Evolutionary conservation across 2,888 invertebrate species (phyloP).

Genomic region (Oscheius sp.): DNA sequence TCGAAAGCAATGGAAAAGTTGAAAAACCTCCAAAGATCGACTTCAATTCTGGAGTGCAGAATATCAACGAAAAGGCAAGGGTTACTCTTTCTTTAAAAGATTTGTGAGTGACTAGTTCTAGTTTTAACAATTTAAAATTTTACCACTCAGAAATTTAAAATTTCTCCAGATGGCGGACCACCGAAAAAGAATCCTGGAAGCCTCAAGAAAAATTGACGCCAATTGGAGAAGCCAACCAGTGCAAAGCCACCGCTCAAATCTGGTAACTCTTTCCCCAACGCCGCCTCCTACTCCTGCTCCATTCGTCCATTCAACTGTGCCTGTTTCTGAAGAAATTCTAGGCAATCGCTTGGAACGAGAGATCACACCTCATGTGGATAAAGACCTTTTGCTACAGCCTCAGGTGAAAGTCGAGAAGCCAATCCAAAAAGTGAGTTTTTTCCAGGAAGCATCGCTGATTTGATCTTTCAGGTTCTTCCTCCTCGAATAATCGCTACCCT

Average conservation of each 20-base stretch:
- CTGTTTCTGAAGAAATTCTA: neutral
- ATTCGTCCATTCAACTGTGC: neutral
- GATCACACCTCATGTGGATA: slow-evolving; percentile 7
- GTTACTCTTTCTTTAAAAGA: neutral
- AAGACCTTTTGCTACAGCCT: slow-evolving; percentile 15
- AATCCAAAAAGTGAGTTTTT: neutral
- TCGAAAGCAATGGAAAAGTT: slow-evolving; percentile 40
- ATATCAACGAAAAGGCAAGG: slow-evolving; percentile 40
- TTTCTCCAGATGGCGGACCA: slow-evolving; percentile 15
- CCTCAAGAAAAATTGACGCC: slow-evolving; percentile 23
- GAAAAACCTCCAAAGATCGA: slow-evolving; percentile 49
- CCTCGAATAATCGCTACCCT: neutral
- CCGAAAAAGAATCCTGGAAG: slow-evolving; percentile 20
- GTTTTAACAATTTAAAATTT: too few species aligned
- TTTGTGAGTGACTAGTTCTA: too few species aligned
- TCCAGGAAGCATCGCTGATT: neutral
- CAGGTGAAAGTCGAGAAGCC: neutral
- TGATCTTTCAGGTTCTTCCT: neutral
- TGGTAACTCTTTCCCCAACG: slow-evolving; percentile 15
- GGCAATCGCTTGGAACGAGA: slow-evolving; percentile 27
- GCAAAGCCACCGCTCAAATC: neutral
- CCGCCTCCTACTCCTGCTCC: slow-evolving; percentile 13
- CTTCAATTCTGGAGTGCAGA: slow-evolving; percentile 49
- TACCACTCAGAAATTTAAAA: too few species aligned
- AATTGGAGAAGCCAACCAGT: slow-evolving; percentile 2